Percentiles rank a stretch among this genome's conserved stretches.
phyloP scores from a whole-genome alignment of 2,113 vertebrate species.

The Hypomesus transpacificus region DNA sequence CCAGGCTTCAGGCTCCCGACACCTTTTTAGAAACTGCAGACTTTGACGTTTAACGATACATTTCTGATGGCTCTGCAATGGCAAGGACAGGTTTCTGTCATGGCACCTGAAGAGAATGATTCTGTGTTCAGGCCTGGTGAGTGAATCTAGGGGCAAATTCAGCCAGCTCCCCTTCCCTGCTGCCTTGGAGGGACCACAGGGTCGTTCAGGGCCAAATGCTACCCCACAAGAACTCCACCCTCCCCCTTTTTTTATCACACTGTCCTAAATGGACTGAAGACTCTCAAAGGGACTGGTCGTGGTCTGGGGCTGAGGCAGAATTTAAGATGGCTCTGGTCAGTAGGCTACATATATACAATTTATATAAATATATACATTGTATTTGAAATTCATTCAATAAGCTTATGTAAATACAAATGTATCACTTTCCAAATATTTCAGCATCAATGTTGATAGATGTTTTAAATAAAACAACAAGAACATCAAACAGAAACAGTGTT shows the following conservation, averaged over 20 bases:
- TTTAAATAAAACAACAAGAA: conserved; percentile 61
- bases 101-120: neutral
- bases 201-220: conserved; percentile 9
- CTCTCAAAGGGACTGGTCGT: conserved; percentile 27
- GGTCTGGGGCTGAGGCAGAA: conserved; percentile 33
- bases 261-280: conserved; percentile 23
- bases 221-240: conserved; percentile 13
- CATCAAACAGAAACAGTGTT: conserved; percentile 62
- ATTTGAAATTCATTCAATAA: conserved; percentile 68
- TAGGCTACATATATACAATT: conserved; percentile 42
- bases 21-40: conserved; percentile 38
- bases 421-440: conserved; percentile 71
- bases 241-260: conserved; percentile 31
- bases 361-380: conserved; percentile 56
- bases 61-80: conserved; percentile 15
- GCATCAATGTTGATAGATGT: conserved; percentile 64
- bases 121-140: neutral
- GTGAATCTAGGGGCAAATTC: conserved; percentile 15
- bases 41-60: conserved; percentile 1
- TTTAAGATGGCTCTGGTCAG: conserved; percentile 33
- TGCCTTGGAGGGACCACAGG: conserved; percentile 14
- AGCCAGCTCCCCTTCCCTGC: conserved; percentile 24
- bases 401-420: conserved; percentile 70
- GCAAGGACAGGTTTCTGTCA: neutral
- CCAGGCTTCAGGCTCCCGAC: conserved; percentile 45